Evolutionary conservation across 2,113 vertebrate genomes (phyloP).

Genomic region (Manacus vitellinus): DNA sequence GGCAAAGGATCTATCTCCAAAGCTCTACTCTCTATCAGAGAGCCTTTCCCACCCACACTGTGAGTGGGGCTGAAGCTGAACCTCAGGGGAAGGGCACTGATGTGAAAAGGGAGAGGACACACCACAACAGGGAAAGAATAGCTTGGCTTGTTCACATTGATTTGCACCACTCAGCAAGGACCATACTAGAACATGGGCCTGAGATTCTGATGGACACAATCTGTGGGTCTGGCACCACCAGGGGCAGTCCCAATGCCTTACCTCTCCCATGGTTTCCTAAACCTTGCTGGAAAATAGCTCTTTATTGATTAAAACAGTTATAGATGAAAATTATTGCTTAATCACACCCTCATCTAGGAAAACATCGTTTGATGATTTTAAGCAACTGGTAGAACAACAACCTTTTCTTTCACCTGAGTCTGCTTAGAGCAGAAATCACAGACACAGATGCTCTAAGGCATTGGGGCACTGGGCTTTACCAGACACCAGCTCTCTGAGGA

Average conservation of each 20-base stretch:
- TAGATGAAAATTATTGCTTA: not conserved
- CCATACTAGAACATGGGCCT: not conserved
- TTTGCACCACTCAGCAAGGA: not conserved
- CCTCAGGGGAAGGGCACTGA: not conserved
- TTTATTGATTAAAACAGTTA: not conserved
- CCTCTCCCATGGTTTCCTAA: not conserved
- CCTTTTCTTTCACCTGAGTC: not conserved
- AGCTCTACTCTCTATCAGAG: not conserved
- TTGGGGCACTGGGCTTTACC: not conserved
- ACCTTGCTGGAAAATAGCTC: not conserved
- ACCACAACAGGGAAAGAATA: not conserved
- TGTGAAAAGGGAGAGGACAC: not conserved
- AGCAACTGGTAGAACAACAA: not conserved
- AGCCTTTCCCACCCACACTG: not conserved
- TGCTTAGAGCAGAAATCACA: not conserved
- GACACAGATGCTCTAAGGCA: not conserved
- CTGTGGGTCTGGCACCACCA: not conserved
- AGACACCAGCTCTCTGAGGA: not conserved
- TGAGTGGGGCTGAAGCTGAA: not conserved
- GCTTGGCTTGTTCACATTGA: rapidly evolving
- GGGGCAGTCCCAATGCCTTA: not conserved
- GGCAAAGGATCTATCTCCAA: not conserved
- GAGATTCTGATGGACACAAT: not conserved
- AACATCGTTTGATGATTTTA: not conserved
- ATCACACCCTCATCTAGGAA: not conserved